Evolutionary conservation across 2,888 invertebrate genomes (phyloP).

Genomic region (Himalopsyche tibetana): DNA sequence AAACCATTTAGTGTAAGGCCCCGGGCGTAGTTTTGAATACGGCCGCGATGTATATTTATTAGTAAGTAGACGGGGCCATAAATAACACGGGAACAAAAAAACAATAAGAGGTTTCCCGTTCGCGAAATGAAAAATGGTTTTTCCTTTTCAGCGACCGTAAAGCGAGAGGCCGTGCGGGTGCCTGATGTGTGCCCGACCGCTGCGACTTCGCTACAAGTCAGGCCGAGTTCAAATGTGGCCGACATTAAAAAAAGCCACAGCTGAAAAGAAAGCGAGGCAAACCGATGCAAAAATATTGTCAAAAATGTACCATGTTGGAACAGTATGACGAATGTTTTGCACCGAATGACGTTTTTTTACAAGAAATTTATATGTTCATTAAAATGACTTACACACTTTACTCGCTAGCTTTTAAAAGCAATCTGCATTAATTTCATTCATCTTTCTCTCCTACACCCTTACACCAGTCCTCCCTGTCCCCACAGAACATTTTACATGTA

Average conservation of each 20-base stretch:
- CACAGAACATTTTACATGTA: no score
- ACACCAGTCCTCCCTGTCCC: no score
- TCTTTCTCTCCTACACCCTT: no score
- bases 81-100: slow-evolving; percentile 33
- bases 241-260: neutral
- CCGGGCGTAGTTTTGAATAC: neutral
- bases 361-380: no score
- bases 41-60: slow-evolving; percentile 17
- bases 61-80: slow-evolving; percentile 42
- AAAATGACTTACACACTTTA: no score
- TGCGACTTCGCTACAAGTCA: neutral
- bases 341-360: neutral
- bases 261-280: neutral
- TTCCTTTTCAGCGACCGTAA: slow-evolving; percentile 24
- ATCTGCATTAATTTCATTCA: no score
- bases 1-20: slow-evolving; percentile 7
- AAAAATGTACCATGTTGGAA: neutral
- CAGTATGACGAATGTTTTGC: neutral
- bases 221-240: neutral
- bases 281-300: neutral
- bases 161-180: neutral
- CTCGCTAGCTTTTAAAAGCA: no score
- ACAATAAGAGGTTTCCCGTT: slow-evolving; percentile 44
- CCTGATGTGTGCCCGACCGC: neutral
- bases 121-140: slow-evolving; percentile 42